A percentile compares a stretch with the other conserved stretches of the same genome.
phyloP scores from a whole-genome alignment of 1,140 invertebrate genomes.

The Pentalonia nigronervosa region DNA sequence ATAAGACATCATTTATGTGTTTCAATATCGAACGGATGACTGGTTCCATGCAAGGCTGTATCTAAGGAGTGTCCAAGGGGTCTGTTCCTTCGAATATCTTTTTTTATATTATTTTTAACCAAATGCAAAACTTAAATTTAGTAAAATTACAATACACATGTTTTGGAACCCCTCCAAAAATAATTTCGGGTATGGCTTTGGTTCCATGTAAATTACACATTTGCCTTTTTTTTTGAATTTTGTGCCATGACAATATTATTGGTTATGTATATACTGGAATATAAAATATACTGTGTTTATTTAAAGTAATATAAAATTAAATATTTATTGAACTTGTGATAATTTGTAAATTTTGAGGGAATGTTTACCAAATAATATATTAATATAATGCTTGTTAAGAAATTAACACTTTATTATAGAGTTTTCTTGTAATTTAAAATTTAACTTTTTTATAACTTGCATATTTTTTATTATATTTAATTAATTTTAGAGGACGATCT shows the following conservation, averaged over 20 bases:
- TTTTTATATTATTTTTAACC: no score
- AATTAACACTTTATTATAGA: not conserved
- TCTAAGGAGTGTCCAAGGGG: no score
- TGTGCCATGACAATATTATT: not conserved
- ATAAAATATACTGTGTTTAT: not conserved
- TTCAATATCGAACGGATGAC: not conserved
- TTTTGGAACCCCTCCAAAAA: no score
- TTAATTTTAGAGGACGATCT: conserved; percentile 37
- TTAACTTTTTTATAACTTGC: not conserved
- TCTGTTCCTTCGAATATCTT: no score
- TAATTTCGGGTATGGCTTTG: no score
- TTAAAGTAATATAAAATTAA: no score
- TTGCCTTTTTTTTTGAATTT: no score
- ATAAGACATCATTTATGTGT: not conserved
- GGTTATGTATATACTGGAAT: not conserved
- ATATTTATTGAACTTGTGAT: not conserved
- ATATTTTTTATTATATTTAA: not conserved
- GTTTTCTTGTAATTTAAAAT: not conserved
- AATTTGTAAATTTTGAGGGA: not conserved
- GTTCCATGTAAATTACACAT: not conserved
- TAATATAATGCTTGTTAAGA: not conserved
- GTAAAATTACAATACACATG: no score
- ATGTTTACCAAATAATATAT: not conserved
- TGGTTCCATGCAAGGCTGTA: no score
- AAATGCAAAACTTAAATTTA: no score